These are phyloP conservation scores for Mesodorylaimus sp. DNA, from an alignment of 2,888 invertebrate genomes.

Conservation along the genomic window DNA sequence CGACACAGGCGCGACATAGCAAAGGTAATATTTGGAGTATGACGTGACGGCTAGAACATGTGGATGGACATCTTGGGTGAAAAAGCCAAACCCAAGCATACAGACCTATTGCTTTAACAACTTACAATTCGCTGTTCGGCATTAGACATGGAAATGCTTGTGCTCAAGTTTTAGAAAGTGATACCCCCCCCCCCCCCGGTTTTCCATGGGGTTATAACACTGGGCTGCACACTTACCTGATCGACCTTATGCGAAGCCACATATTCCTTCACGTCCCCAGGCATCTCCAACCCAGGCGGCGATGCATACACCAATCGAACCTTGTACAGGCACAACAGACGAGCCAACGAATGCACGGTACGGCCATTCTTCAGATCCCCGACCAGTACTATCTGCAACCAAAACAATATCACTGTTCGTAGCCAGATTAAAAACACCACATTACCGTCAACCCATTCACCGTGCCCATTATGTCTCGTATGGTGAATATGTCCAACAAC, in stretches of 20 bases:
- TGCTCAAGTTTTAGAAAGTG: too few relatives aligned
- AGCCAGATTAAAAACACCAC: constrained; percentile 13
- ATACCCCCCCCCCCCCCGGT: too few relatives aligned
- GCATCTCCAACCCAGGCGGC: constrained; percentile 72
- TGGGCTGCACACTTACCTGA: constrained; percentile 40
- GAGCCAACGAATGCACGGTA: constrained; percentile 89
- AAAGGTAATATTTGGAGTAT: too few relatives aligned
- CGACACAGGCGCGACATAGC: too few relatives aligned
- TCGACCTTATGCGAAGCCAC: constrained; percentile 56
- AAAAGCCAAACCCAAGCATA: not conserved
- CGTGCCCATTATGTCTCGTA: constrained; percentile 93
- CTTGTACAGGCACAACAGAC: constrained; percentile 76
- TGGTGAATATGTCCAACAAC: constrained; percentile 85
- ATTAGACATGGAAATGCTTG: too few relatives aligned
- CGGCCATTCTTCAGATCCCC: constrained; percentile 94
- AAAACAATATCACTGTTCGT: not conserved
- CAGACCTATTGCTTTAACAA: not conserved
- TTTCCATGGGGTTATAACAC: too few relatives aligned
- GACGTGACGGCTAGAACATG: too few relatives aligned
- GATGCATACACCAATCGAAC: constrained; percentile 79
- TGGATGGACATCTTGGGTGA: too few relatives aligned
- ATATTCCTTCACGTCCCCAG: constrained; percentile 58
- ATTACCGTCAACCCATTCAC: constrained; percentile 72
- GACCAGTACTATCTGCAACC: constrained; percentile 64
- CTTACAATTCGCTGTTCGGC: not conserved